phyloP scores from a whole-genome alignment of 64 coral and sea anemone genomes.

The Stichodactyla mertensii region DNA sequence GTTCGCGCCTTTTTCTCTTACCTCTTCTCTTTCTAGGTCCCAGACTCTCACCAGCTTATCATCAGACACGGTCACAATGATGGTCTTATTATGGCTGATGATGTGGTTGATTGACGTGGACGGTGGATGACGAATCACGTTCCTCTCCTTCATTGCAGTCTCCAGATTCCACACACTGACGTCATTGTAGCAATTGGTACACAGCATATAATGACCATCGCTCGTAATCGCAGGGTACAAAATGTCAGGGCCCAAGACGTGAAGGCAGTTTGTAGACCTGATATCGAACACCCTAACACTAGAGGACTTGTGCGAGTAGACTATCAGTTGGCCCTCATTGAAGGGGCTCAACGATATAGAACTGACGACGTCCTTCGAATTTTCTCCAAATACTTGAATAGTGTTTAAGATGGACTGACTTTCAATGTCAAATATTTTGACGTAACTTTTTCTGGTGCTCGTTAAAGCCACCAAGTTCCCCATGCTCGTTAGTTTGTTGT shows the following conservation, averaged over 20 bases:
- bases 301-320: constrained; percentile 64
- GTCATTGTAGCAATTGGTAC: constrained; percentile 86
- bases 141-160: constrained; percentile 80
- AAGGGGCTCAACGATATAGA: constrained; percentile 74
- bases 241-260: constrained; percentile 85
- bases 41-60: constrained; percentile 80
- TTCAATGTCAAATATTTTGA: constrained; percentile 71
- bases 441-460: constrained; percentile 48
- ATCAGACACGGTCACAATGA: constrained; percentile 85
- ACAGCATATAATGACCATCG: constrained; percentile 83
- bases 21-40: constrained; percentile 82
- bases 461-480: constrained; percentile 68
- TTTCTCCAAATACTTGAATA: constrained; percentile 67
- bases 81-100: constrained; percentile 61
- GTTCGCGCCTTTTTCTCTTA: background rate
- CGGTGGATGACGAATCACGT: constrained; percentile 88
- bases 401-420: constrained; percentile 39
- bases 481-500: constrained; percentile 67
- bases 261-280: constrained; percentile 69
- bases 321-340: constrained; percentile 77
- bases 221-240: constrained; percentile 70
- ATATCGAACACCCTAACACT: constrained; percentile 83
- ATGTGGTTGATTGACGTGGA: constrained; percentile 70
- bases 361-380: constrained; percentile 59
- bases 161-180: constrained; percentile 94